These are phyloP conservation scores for Zaprionus capensis DNA, from an alignment of 1,140 invertebrate species.

Conservation along the genomic window DNA sequence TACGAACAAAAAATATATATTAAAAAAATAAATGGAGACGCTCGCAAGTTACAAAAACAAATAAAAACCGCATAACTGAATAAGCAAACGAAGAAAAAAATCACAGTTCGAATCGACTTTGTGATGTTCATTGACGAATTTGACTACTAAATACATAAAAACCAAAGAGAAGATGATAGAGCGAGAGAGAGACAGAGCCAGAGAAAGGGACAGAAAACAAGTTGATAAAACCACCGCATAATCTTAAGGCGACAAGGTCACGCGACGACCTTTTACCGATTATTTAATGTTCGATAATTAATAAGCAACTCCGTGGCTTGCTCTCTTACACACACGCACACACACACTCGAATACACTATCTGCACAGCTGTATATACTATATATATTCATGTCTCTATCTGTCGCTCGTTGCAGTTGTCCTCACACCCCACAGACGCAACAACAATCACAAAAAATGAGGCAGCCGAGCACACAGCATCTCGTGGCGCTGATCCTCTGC, in stretches of 20 bases:
- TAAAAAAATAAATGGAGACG: constrained; percentile 10
- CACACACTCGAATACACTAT: neutral
- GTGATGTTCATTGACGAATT: constrained; percentile 32
- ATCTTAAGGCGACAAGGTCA: constrained; percentile 30
- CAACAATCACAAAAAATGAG: constrained; percentile 65
- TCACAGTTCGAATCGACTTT: constrained; percentile 10
- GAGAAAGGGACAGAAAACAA: constrained; percentile 13
- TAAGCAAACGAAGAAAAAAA: constrained; percentile 15
- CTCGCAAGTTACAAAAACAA: constrained; percentile 12
- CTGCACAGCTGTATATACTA: constrained; percentile 19
- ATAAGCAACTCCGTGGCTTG: constrained; percentile 10
- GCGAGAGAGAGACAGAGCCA: neutral
- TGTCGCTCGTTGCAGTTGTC: constrained; percentile 13
- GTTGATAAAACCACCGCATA: constrained; percentile 21
- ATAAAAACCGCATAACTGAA: constrained; percentile 16
- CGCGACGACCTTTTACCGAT: constrained; percentile 30
- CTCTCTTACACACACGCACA: neutral
- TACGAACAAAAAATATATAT: constrained; percentile 14
- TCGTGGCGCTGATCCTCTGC: constrained; percentile 63
- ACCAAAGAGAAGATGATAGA: neutral
- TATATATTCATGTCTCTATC: neutral
- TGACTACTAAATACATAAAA: constrained; percentile 12
- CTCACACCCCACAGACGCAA: constrained; percentile 18
- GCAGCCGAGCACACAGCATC: constrained; percentile 64
- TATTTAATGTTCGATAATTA: constrained; percentile 23